Conservation (phyloP, 2,888 invertebrate genomes). For the Sturmia bella region DNA sequence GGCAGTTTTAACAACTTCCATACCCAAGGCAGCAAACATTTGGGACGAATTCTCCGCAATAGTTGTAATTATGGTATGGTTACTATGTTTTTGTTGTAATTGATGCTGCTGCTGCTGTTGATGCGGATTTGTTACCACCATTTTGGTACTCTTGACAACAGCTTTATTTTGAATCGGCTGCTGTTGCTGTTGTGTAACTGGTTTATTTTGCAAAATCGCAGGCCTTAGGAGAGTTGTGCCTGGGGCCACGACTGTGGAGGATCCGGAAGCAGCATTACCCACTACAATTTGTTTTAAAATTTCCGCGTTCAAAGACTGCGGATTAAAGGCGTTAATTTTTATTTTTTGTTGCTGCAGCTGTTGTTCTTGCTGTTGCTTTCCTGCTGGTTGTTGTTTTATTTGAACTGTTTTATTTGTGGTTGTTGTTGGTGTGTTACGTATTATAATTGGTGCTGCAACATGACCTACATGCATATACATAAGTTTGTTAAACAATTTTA, state of each 20-base stretch:
- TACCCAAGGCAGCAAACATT: conserved; percentile 50
- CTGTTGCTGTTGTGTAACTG: conserved; percentile 35
- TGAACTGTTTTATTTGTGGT: conserved; percentile 48
- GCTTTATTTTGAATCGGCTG: conserved; percentile 42
- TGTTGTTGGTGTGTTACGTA: conserved; percentile 61
- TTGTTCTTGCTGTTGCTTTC: conserved; percentile 55
- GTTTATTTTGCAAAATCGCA: conserved; percentile 45
- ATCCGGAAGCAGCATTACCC: conserved; percentile 44
- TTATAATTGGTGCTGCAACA: conserved; percentile 66
- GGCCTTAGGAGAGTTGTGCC: conserved; percentile 57
- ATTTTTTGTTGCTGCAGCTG: conserved; percentile 47
- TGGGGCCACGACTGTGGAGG: conserved; percentile 26
- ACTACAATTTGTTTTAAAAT: conserved; percentile 69
- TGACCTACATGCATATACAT: conserved; percentile 55
- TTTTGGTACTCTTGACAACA: conserved; percentile 18
- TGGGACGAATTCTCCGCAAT: conserved; percentile 45
- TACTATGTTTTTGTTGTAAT: conserved; percentile 26
- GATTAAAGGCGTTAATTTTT: conserved; percentile 25
- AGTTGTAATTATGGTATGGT: conserved; percentile 42
- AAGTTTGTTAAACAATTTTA: conserved; percentile 6
- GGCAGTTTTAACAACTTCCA: conserved; percentile 45
- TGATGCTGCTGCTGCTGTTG: conserved; percentile 47
- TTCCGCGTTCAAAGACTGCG: conserved; percentile 60
- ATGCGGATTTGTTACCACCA: conserved; percentile 25
- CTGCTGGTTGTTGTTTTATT: conserved; percentile 46